phyloP scores from a whole-genome alignment of 2,888 invertebrate genomes.

The Drosophila parthenogenetica region DNA sequence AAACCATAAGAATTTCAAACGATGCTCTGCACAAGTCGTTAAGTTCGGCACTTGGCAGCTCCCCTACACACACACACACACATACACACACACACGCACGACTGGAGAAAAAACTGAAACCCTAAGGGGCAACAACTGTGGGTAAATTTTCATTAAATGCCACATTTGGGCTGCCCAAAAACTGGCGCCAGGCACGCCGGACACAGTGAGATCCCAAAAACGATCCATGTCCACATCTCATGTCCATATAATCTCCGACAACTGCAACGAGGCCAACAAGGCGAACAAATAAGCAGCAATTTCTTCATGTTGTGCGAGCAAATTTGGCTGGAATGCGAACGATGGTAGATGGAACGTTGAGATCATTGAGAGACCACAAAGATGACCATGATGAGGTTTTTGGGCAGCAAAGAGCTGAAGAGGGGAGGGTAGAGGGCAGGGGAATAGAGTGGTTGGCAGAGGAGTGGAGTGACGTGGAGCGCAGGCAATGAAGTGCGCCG shows the following conservation, averaged over 20 bases:
- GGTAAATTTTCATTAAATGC: conserved; percentile 81
- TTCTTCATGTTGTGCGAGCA: conserved; percentile 75
- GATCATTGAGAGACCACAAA: conserved; percentile 4
- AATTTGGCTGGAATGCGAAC: conserved; percentile 76
- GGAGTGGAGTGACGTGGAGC: conserved; percentile 1
- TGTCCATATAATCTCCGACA: conserved; percentile 73
- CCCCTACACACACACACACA: conserved; percentile 7
- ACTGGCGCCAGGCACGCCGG: conserved; percentile 76
- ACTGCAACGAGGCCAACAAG: conserved; percentile 60
- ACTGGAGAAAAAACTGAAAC: conserved; percentile 34
- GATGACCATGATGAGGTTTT: conserved; percentile 7
- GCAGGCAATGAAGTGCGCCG: conserved; percentile 76
- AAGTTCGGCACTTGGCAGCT: conserved; percentile 9
- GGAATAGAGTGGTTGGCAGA: background rate
- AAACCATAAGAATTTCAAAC: background rate
- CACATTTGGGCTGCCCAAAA: conserved; percentile 77
- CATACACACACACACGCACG: background rate
- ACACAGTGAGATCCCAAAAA: background rate
- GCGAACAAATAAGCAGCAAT: conserved; percentile 78
- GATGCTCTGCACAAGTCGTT: background rate
- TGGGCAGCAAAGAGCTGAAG: background rate
- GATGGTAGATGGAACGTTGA: conserved; percentile 7
- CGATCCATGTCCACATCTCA: conserved; percentile 43
- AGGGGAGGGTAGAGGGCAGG: background rate
- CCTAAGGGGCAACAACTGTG: conserved; percentile 34